Base-by-base conservation (phyloP, 2,797 vertebrate genomes). In the Esox masquinongy region DNA sequence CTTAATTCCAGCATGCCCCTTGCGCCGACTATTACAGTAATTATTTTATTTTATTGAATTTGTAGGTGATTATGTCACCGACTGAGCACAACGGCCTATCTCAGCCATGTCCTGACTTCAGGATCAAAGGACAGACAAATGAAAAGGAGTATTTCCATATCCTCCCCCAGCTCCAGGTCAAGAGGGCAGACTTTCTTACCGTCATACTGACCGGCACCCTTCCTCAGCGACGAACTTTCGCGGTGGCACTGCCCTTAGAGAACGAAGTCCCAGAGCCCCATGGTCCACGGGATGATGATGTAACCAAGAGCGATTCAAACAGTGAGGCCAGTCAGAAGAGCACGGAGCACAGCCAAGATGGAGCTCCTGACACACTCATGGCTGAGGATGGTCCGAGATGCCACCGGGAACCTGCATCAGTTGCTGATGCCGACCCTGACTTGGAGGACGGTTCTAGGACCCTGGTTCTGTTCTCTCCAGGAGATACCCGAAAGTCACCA, bases 371-470 rank as follows among this genome's bases (percentile, higher is more conserved):
- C 64, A 98, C 97, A 0, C 94, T 99, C 59, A 94, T 98, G 91
- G 97, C 97, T 0, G 97, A 99, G 5, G 85, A 84, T 50, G 96
- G 97, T 76, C 96, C 96, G 86, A 94, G 92, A 77, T 96, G 92
- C 26, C 94, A 89, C 24, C 94, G 79, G 86, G 96, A 96, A 68
- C 93, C 93, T 0, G 94, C 92, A 0, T 99, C 96, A 0, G 90
- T 94, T 11, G 96, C 95, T 0, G 97, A 98, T 0, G 95, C 94
- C 14, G 97, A 98, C 88, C 91, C 95, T 17, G 98, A 99, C 84
- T 88, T 96, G n/a, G 98, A 99, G 85, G 98, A 99, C 17, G 96
- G 95, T 63, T 99, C 97, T 8, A 98, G 97, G 91, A 99, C 98
- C 0, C 93, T 99, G 15, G 97, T 99, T 78, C 94, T 99, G 15